Percentiles rank a stretch among this genome's conserved stretches.
These are phyloP conservation scores for Phasianus colchicus DNA, from an alignment of 2,113 vertebrate species.

Conservation along the genomic window DNA sequence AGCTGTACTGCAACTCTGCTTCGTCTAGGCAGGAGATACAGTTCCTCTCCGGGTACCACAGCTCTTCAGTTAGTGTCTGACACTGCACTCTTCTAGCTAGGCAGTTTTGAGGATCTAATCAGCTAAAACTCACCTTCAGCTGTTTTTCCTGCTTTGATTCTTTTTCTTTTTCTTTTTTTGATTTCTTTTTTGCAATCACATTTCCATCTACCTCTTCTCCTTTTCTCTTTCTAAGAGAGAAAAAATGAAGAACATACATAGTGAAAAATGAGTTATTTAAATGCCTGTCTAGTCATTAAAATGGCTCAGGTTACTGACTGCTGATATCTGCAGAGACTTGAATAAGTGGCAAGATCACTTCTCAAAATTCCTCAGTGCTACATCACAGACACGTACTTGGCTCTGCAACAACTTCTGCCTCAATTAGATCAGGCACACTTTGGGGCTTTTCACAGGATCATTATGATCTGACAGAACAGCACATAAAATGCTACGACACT, in stretches of 20 bases:
- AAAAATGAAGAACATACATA: not conserved
- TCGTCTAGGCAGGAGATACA: not conserved
- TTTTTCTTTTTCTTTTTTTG: constrained; percentile 88
- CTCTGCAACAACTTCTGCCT: not conserved
- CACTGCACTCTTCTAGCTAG: not conserved
- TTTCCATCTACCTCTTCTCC: constrained; percentile 86
- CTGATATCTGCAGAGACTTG: not conserved
- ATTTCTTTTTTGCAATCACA: constrained; percentile 85
- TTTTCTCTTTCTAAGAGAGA: constrained; percentile 88
- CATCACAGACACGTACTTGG: not conserved
- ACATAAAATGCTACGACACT: not conserved
- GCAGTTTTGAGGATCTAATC: not conserved
- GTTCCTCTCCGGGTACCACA: not conserved
- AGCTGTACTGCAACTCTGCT: not conserved
- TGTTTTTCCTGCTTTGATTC: constrained; percentile 85
- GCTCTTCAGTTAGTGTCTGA: not conserved
- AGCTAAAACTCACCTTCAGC: constrained; percentile 80
- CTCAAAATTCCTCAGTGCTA: constrained; percentile 15
- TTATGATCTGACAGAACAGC: not conserved
- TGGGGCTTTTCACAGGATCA: not conserved
- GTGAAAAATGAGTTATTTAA: not conserved
- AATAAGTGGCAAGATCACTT: not conserved
- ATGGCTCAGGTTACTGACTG: not conserved
- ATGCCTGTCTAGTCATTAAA: not conserved
- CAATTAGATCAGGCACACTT: not conserved